Evolutionary conservation across 2,113 vertebrate genomes (phyloP).

Genomic region (Triplophysa tibetana): DNA sequence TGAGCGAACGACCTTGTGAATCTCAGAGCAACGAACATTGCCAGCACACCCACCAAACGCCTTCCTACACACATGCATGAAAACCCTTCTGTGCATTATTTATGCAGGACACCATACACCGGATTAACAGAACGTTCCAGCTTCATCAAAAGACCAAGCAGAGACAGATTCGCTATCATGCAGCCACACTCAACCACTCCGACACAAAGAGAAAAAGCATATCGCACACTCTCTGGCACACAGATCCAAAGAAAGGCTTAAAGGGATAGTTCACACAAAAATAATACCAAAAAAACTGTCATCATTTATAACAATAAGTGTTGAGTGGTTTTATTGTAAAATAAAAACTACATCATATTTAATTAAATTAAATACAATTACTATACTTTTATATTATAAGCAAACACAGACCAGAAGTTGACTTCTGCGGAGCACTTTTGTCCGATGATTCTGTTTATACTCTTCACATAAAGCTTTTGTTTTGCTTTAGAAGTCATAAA

Average conservation of each 20-base stretch:
- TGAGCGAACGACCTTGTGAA: constrained; percentile 64
- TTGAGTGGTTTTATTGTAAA: too few relatives aligned
- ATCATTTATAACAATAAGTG: neutral
- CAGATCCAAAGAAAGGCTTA: neutral
- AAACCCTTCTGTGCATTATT: constrained; percentile 32
- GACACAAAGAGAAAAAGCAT: constrained; percentile 7
- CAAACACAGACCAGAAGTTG: too few relatives aligned
- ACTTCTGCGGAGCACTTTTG: too few relatives aligned
- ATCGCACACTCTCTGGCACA: constrained; percentile 21
- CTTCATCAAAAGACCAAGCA: constrained; percentile 38
- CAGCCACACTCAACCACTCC: constrained; percentile 20
- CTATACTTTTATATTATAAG: too few relatives aligned
- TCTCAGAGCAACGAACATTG: constrained; percentile 13
- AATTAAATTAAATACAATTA: too few relatives aligned
- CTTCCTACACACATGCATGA: constrained; percentile 54
- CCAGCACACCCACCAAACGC: constrained; percentile 65
- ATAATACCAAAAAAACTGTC: neutral
- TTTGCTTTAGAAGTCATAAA: too few relatives aligned
- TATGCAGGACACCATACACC: constrained; percentile 32
- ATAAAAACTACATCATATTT: too few relatives aligned
- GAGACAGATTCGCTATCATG: constrained; percentile 21
- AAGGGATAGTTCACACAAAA: constrained; percentile 16
- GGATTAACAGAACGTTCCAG: constrained; percentile 44
- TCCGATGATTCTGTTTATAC: too few relatives aligned
- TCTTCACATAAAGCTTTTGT: too few relatives aligned